Base-by-base conservation (phyloP, 1,140 invertebrate species). In the Solen grandis region DNA sequence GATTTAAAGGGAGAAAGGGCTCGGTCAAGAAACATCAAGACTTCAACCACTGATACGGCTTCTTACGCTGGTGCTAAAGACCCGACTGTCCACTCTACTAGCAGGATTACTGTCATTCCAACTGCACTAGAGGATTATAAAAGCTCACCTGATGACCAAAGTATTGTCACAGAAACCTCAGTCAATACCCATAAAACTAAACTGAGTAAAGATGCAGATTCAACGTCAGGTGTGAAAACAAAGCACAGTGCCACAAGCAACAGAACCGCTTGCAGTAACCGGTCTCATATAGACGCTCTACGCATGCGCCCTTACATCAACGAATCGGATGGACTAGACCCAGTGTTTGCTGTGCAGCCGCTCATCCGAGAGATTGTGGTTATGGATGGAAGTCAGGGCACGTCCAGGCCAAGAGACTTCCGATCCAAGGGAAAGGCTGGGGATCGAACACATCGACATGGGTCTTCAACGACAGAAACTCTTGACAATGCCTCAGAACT, bases 251-350 rank as follows among this genome's bases (percentile, higher is more conserved):
- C n/a, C n/a, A n/a, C n/a, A n/a, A 46, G 8, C 19, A 46, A 46
- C 41, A 8, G 41, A 19, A 46, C 8, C 8, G 8, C 41, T 46
- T n/a, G n/a, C n/a, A 46, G 41, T 19, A 10, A 46, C 41, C 8
- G 41, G 19, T 10, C 8, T 19, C 41, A 10, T 46, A 19, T 10
- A 8, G 41, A 19, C 19, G 41, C 19, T 10, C 8, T 46, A 8
- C 13, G 27, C 8, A 27, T 25, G 5, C 54, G 13, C 22, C 63
- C 35, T n/a, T 41, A 36, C 8, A 78, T 68, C 0, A 68, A 60
- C 36, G 29, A 55, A 35, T 59, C 75, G 19, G 75, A 69, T 38
- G 63, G 75, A n/a, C 54, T 68, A 5, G 29, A 65, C 29, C 22
- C 19, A 25, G 14, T 52, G 3, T 31, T 59, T 29, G 0, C 35